Base-by-base conservation (phyloP, 2,113 vertebrate species). In the Nothobranchius kuhntae region DNA sequence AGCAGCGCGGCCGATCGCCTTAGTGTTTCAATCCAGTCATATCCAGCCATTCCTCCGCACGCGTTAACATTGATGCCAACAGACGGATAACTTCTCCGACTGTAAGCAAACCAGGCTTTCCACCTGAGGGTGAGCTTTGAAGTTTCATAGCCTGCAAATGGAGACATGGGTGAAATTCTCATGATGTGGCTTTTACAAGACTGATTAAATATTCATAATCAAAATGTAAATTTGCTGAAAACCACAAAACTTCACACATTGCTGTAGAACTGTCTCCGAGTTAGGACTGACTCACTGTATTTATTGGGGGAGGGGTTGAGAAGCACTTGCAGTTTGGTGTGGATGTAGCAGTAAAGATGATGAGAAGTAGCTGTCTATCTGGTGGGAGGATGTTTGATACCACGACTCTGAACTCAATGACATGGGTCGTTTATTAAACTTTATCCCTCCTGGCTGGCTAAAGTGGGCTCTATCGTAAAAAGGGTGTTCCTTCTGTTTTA, bases 21-120 rank as follows among this genome's bases (percentile, higher is more conserved):
- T 76, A 73, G 81, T 83, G 75, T 87, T 88, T 83, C 77, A 79
- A 84, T 82, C 80, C 48, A 80, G 71, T 75, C 74, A 68, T 76
- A 84, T 82, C 80, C 48, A 80, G 71, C 74, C 74, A 68, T 76
- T 86, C 68, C 75, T 69, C 58, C 55, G 67, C 75, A 60, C 17
- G 57, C 71, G 72, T 71, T 90, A 86, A 91, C 81, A 62, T 10
- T 90, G 87, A 91, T 84, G 71, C 74, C 74, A 64, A 75, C 78
- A 80, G 89, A 90, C 89, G 83, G 82, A 73, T 61, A 65, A 84
- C 80, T 79, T 85, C 74, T 87, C 78, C 61, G 61, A 67, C 71
- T 87, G 78, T 77, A 88, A 87, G 85, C 84, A 88, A 84, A 87
- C 62, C 66, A 45, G 74, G 63, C 14, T 69, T 81, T 87, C 77